phyloP scores from a whole-genome alignment of 2,888 invertebrate species.

The Hyles lineata region DNA sequence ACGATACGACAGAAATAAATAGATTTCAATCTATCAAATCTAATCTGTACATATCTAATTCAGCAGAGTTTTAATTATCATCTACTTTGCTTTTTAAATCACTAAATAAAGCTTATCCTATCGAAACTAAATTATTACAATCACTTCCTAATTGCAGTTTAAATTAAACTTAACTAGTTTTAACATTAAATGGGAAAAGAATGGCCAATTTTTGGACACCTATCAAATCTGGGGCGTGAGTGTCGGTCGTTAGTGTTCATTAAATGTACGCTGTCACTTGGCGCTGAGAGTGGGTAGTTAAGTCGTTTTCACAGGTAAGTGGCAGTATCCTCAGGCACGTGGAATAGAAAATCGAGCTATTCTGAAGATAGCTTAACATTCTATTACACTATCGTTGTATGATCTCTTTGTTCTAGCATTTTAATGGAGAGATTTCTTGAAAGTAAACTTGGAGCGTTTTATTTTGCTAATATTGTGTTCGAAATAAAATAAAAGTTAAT shows the following conservation, averaged over 20 bases:
- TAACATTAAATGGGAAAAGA: neutral
- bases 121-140: too few species aligned
- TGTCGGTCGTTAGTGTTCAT: slow-evolving; percentile 18
- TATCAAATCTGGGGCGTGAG: slow-evolving; percentile 27
- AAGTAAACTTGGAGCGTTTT: neutral
- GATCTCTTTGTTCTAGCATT: slow-evolving; percentile 2
- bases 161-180: neutral
- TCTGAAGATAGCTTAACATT: slow-evolving; percentile 1
- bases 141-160: neutral
- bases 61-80: too few species aligned
- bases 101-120: too few species aligned
- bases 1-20: too few species aligned
- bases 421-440: neutral
- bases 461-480: neutral
- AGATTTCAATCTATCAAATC: too few species aligned
- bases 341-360: neutral
- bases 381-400: slow-evolving; percentile 5
- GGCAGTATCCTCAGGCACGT: neutral
- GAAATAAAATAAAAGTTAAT: too few species aligned
- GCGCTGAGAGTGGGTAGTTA: slow-evolving; percentile 16
- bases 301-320: slow-evolving; percentile 19
- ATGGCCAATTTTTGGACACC: neutral
- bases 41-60: too few species aligned
- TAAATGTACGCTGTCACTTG: slow-evolving; percentile 29
- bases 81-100: too few species aligned